phyloP scores from a whole-genome alignment of 2,888 invertebrate genomes.

The Drosophila cracens region DNA sequence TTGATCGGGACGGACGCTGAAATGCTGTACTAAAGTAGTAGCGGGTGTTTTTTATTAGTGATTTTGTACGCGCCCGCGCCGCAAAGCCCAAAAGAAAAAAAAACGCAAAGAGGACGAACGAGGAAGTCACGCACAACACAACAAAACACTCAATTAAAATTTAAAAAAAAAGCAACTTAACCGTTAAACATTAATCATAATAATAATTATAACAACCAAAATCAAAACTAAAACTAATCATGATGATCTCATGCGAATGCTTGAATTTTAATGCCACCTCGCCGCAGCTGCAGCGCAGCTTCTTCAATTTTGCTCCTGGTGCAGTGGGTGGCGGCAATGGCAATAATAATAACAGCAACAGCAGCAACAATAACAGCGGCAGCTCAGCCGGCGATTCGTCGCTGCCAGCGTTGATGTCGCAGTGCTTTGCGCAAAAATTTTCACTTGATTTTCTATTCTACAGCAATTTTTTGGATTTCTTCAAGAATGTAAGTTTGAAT shows the following conservation, averaged over 20 bases:
- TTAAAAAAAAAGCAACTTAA: conserved; percentile 11
- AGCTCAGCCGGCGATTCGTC: conserved; percentile 35
- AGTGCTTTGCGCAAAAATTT: conserved; percentile 70
- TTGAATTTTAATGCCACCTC: conserved; percentile 86
- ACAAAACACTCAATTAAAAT: conserved; percentile 27
- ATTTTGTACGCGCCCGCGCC: conserved; percentile 66
- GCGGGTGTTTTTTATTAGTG: conserved; percentile 52
- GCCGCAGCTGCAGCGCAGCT: conserved; percentile 50
- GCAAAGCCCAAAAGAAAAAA: conserved; percentile 34
- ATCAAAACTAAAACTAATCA: conserved; percentile 54
- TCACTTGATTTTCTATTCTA: conserved; percentile 74
- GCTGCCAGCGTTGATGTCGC: conserved; percentile 54
- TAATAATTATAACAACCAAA: conserved; percentile 17
- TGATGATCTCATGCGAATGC: conserved; percentile 89
- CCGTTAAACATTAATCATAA: conserved; percentile 34
- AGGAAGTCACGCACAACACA: conserved; percentile 56
- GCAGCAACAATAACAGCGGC: conserved; percentile 8
- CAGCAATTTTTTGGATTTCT: conserved; percentile 79
- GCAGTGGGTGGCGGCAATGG: conserved; percentile 22
- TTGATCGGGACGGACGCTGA: conserved; percentile 47
- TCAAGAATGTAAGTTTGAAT: conserved; percentile 77
- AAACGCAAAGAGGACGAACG: conserved; percentile 53
- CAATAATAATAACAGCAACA: conserved; percentile 37
- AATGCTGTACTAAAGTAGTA: conserved; percentile 41
- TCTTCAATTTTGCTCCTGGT: neutral